Evolutionary conservation across 2,113 vertebrate species (phyloP), one percentile per base, ranked within the genome.

Genomic region (Erythrolamprus reginae): DNA sequence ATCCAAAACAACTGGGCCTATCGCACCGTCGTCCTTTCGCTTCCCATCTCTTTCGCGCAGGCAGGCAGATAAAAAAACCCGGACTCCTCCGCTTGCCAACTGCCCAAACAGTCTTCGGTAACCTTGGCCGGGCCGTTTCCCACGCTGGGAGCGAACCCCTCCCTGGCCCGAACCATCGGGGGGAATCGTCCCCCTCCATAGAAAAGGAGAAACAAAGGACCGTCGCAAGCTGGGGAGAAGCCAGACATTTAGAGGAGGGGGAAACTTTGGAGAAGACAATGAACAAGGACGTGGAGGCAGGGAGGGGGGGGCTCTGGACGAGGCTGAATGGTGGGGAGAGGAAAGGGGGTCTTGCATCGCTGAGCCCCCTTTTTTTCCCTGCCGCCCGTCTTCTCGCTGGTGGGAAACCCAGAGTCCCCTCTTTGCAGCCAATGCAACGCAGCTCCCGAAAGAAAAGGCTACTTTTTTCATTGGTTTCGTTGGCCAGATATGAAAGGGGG

Each of bases 161-260:
- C 26, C 26, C 48, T 24, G 13, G 33, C 51, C 55, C 0, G 3
- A 52, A 82, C 53, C 88, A 77, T 86, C 21, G 5, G 56, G 52
- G 5, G 56, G 52, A 84, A 51, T 5, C 51, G 58, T 13, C 84
- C 65, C 17, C 47, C 33, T 53, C n/a, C 84, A 89, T 86, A 87
- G 84, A 89, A 90, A 56, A 51, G 19, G 45, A 77, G 42, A 42
- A 42, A 92, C 85, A 92, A 90, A 90, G 47, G 84, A 61, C 4
- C 4, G 26, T 85, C 7, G 1, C 24, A 5, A 55, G 47, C 38
- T 47, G 70, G 89, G 89, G 86, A 90, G 77, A 84, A 88, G 77
- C 2, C 0, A 23, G 48, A 47, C 85, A 83, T 92, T 90, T 53
- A 65, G n/a, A n/a, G 83, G 88, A 52, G 10, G 42, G 10, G n/a